phyloP scores from a whole-genome alignment of 2,888 invertebrate genomes.

The Polietes domitor region DNA sequence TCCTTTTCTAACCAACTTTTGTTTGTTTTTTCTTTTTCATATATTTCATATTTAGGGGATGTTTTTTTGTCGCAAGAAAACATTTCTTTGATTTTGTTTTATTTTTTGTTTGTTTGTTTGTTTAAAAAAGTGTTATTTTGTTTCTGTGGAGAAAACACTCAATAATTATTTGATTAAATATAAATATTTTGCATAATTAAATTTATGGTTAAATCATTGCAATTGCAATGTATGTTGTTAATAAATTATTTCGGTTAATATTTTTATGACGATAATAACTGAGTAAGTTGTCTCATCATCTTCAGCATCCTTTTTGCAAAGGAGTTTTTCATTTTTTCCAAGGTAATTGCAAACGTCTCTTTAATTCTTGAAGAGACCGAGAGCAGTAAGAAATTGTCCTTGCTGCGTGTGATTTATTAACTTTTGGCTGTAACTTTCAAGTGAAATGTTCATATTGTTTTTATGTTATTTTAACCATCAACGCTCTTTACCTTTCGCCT shows the following conservation, averaged over 20 bases:
- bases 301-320: not conserved
- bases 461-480: conserved; percentile 41
- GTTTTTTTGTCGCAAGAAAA: conserved; percentile 26
- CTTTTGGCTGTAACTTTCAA: conserved; percentile 3
- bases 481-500: conserved; percentile 37
- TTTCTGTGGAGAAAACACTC: conserved; percentile 53
- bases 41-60: not conserved
- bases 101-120: too few relatives aligned
- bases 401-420: not conserved
- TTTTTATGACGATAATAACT: conserved; percentile 61
- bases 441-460: conserved; percentile 25
- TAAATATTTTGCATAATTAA: conserved; percentile 69
- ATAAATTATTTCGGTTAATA: conserved; percentile 56
- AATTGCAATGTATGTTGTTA: conserved; percentile 36
- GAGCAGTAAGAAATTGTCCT: not conserved
- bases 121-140: conserved; percentile 18
- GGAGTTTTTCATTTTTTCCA: not conserved
- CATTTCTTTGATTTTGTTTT: conserved; percentile 1
- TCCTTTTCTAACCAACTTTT: conserved; percentile 50
- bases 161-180: conserved; percentile 64
- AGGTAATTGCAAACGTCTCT: not conserved
- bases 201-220: conserved; percentile 53
- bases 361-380: not conserved
- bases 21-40: conserved; percentile 12
- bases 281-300: not conserved